Conservation (phyloP, 2,797 vertebrate species). For the Eurystomus glaucurus region DNA sequence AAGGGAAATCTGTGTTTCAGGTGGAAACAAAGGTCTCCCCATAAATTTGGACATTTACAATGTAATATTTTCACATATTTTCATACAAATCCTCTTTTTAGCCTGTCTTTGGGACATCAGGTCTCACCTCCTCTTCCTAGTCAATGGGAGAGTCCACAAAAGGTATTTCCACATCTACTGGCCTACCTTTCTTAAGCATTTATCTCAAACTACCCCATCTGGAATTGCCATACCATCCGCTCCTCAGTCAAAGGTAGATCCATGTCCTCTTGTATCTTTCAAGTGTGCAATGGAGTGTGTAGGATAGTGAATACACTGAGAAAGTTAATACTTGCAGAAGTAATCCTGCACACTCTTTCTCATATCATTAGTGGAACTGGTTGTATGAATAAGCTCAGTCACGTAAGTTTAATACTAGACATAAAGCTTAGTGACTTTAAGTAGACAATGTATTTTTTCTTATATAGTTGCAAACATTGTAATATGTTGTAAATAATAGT, state of each 20-base stretch:
- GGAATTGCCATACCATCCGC: background rate
- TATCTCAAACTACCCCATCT: background rate
- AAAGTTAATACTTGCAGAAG: background rate
- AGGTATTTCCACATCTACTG: rapidly evolving
- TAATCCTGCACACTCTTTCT: background rate
- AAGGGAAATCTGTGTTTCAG: background rate
- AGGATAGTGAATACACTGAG: background rate
- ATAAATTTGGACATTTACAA: background rate
- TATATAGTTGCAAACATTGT: background rate
- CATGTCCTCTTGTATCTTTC: background rate
- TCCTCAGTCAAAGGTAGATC: background rate
- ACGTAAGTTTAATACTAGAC: background rate
- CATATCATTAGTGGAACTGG: background rate
- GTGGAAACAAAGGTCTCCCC: background rate
- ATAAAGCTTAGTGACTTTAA: background rate
- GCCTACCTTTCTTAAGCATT: rapidly evolving
- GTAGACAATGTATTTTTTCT: background rate
- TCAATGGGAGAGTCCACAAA: background rate
- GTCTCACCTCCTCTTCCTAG: background rate
- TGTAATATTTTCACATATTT: background rate
- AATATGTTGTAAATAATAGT: too few species aligned
- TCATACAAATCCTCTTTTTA: background rate
- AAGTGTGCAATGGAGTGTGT: background rate
- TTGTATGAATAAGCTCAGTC: background rate
- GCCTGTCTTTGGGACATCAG: background rate